These are phyloP conservation scores for Tetrax tetrax DNA, from an alignment of 2,113 vertebrate species.

Conservation along the genomic window DNA sequence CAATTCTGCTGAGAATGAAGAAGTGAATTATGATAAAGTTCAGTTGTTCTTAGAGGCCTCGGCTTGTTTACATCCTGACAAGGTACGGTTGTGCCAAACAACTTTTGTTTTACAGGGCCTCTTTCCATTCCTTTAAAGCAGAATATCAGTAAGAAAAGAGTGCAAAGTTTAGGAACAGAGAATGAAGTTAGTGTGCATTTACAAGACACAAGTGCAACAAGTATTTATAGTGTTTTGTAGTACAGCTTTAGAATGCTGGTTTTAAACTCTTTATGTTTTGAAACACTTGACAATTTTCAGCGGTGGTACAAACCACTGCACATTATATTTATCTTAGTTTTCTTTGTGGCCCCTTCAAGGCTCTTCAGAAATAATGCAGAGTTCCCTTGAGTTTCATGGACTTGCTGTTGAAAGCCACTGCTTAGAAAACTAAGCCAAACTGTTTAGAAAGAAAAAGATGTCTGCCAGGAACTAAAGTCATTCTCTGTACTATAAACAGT, in stretches of 20 bases:
- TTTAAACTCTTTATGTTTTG: neutral
- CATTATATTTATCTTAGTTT: neutral
- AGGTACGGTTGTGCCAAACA: neutral
- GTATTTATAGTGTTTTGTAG: neutral
- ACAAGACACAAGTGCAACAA: neutral
- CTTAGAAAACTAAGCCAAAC: neutral
- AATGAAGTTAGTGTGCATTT: neutral
- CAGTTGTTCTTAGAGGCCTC: neutral
- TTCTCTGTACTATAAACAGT: neutral
- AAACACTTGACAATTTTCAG: neutral
- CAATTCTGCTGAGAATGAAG: constrained; percentile 26
- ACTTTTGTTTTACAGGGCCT: neutral
- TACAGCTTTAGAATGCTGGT: neutral
- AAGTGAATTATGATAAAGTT: constrained; percentile 19
- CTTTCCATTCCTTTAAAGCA: neutral
- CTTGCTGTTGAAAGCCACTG: neutral
- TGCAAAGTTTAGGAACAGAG: neutral
- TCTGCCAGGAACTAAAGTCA: neutral
- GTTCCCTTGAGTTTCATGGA: neutral
- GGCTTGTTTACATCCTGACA: constrained; percentile 17
- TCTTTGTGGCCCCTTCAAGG: neutral
- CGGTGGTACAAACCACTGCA: neutral
- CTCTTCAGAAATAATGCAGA: neutral
- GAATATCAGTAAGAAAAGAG: neutral
- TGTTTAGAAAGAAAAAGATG: neutral